Evolutionary conservation across 2,797 vertebrate species (phyloP), one percentile per base, ranked within the genome.

Genomic region (Carduelis carduelis): DNA sequence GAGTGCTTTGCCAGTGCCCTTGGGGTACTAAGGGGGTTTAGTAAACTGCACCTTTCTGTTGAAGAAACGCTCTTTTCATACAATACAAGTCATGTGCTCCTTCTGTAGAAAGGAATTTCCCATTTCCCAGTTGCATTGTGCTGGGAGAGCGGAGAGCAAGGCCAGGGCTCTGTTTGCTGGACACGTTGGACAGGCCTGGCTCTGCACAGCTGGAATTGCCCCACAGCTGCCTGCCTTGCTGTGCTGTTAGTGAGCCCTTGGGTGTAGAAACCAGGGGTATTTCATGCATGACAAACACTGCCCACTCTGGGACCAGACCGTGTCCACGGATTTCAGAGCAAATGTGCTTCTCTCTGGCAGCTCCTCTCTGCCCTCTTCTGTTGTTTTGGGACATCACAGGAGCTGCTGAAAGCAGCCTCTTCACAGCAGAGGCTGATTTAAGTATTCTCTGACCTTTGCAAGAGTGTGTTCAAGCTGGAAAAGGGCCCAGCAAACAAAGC

Each of bases 291-390:
- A 43, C 53, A 57, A 39, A 26, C 3, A 2, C 49, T 80, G 85
- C 24, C 65, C 37, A 26, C 21, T 75, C 65, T 15, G 10, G 39
- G 16, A 83, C 20, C 28, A 21, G 35, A 14, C 26, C 0, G 3
- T 14, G 55, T 59, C 44, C 11, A 0, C 3, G 24, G 27, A 14
- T 79, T 90, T 84, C 3, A 0, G 32, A 75, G 71, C 44, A 75
- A 53, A 59, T 34, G 11, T 24, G 30, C 24, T 85, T 9, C 20
- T 69, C 43, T 80, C 53, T 91, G 55, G 46, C 55, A 87, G 91
- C 96, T 96, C 95, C 95, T 86, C 72, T 96, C 94, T 94, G 96
- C 95, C 94, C 95, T 95, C 96, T 95, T 94, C 96, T 81, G 96
- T 97, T 93, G n/a, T 82, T 95, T 34, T 46, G 61, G 77, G 46